Percentiles rank a stretch among this genome's conserved stretches.
These are phyloP conservation scores for Melieria picta DNA, from an alignment of 2,888 invertebrate genomes.

Conservation along the genomic window DNA sequence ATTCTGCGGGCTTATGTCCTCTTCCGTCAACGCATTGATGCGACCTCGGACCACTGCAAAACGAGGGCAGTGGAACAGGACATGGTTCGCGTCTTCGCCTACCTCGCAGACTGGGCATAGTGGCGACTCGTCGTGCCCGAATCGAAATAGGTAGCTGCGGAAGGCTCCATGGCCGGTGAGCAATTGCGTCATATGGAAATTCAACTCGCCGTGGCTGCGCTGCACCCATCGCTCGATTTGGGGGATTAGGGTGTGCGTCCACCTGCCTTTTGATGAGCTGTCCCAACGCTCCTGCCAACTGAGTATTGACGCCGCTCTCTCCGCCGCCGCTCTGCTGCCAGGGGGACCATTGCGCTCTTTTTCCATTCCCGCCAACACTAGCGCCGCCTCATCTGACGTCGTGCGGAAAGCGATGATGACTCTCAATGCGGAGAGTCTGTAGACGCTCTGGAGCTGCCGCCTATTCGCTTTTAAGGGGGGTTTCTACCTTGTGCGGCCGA, in stretches of 20 bases:
- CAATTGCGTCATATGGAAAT: too few relatives aligned
- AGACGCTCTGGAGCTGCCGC: not conserved
- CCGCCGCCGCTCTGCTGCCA: not conserved
- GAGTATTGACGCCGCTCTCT: not conserved
- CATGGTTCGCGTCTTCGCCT: too few relatives aligned
- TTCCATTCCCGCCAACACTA: conserved; percentile 5
- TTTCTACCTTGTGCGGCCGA: too few relatives aligned
- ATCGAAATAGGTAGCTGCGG: not conserved
- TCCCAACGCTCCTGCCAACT: not conserved
- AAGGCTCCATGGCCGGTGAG: not conserved
- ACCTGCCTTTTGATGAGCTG: not conserved
- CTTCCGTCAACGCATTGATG: too few relatives aligned
- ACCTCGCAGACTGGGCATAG: not conserved
- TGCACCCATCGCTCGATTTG: not conserved
- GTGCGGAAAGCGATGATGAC: conserved; percentile 11
- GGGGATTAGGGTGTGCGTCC: not conserved
- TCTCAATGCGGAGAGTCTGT: not conserved
- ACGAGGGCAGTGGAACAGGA: too few relatives aligned
- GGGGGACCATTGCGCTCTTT: too few relatives aligned
- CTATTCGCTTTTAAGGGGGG: not conserved
- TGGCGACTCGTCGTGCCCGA: not conserved
- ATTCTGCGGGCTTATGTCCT: too few relatives aligned
- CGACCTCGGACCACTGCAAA: too few relatives aligned
- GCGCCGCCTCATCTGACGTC: conserved; percentile 5
- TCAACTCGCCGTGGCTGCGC: not conserved